Evolutionary conservation across 2,113 vertebrate species (phyloP).

Genomic region (Hirundichthys speculiger): DNA sequence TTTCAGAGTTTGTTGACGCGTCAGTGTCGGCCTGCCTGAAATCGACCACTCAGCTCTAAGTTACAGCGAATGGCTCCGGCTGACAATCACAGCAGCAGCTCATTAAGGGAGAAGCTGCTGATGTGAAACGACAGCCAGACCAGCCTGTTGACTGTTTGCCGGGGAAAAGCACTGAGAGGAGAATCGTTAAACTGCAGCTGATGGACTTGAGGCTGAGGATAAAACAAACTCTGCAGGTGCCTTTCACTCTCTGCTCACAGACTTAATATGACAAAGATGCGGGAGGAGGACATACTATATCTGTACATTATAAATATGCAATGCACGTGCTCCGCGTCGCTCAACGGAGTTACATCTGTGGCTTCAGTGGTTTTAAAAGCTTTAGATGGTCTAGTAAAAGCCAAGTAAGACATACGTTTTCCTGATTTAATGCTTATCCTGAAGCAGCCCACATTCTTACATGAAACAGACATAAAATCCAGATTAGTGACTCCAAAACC

Average conservation of each 20-base stretch:
- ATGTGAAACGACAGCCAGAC: conserved; percentile 56
- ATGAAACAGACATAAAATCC: no score
- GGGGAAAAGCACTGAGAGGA: conserved; percentile 28
- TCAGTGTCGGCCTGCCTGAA: conserved; percentile 34
- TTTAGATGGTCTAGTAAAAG: conserved; percentile 21
- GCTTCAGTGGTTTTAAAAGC: conserved; percentile 18
- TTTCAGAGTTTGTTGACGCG: conserved; percentile 23
- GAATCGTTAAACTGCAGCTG: conserved; percentile 45
- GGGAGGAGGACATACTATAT: conserved; percentile 21
- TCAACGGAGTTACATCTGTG: not conserved
- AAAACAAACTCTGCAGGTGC: conserved; percentile 8
- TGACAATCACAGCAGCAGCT: conserved; percentile 69
- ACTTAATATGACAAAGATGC: conserved; percentile 26
- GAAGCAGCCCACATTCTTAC: conserved; percentile 4
- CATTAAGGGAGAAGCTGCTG: conserved; percentile 65
- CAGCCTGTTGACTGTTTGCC: conserved; percentile 49
- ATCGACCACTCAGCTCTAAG: conserved; percentile 57
- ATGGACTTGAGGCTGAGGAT: conserved; percentile 18
- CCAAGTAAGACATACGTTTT: not conserved
- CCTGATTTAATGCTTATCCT: conserved; percentile 4
- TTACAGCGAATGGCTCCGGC: conserved; percentile 32
- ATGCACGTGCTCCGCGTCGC: not conserved
- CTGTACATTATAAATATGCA: conserved; percentile 25
- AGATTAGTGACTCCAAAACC: no score
- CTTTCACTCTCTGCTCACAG: conserved; percentile 18